A percentile compares a stretch with the other conserved stretches of the same genome.
Conservation (phyloP, 2,888 invertebrate species). For the Lasioglossum vierecki region DNA sequence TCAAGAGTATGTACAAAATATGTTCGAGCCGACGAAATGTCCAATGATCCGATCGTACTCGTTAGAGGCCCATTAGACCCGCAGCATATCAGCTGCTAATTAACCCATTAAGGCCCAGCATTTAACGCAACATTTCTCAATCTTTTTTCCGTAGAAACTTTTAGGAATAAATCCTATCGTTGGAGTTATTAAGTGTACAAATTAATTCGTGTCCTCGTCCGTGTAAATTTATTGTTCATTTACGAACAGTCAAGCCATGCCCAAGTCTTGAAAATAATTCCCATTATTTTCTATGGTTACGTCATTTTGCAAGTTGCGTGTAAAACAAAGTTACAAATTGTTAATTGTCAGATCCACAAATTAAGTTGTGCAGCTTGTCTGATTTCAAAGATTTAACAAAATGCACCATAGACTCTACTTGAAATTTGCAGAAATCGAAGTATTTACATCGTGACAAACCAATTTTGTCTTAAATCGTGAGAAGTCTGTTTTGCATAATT, state of each 20-base stretch:
- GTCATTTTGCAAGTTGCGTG: no score
- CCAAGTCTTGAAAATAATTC: no score
- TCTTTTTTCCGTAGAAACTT: background rate
- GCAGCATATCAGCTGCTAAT: background rate
- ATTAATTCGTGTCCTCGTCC: background rate
- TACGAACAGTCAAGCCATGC: no score
- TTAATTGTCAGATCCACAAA: no score
- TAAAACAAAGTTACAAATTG: no score
- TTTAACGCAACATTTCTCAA: background rate
- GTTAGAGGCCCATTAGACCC: background rate
- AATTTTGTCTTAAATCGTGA: background rate
- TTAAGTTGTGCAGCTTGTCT: no score
- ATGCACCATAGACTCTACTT: no score
- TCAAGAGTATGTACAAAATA: conserved; percentile 32
- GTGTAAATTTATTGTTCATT: background rate
- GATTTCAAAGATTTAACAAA: no score
- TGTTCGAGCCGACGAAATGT: background rate
- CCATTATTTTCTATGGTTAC: no score
- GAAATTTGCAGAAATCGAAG: background rate
- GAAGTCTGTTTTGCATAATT: background rate
- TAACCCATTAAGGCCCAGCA: background rate
- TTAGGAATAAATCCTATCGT: background rate
- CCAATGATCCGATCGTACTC: background rate
- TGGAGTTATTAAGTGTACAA: background rate
- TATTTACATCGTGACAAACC: background rate